phyloP scores from a whole-genome alignment of 2,797 vertebrate species.

The Aotus griseimembra region DNA sequence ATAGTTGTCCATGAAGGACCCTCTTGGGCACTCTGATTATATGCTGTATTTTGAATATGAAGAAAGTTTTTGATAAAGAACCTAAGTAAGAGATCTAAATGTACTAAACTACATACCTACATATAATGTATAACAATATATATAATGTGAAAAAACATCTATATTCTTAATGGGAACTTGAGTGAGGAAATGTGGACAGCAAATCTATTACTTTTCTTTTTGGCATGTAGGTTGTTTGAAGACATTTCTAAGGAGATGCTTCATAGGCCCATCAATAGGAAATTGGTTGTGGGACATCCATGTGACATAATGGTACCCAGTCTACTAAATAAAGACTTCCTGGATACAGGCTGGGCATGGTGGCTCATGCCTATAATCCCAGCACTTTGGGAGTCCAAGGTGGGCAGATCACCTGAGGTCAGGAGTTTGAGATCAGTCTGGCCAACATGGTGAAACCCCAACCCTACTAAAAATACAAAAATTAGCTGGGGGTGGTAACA shows the following conservation, averaged over 20 bases:
- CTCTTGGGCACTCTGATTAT: not conserved
- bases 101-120: not conserved
- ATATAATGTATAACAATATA: not conserved
- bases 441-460: not conserved
- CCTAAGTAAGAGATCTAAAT: not conserved
- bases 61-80: not conserved
- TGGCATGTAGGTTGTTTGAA: not conserved
- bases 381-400: not conserved
- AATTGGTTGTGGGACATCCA: not conserved
- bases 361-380: not conserved
- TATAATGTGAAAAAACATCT: not conserved
- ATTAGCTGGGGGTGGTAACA: not conserved
- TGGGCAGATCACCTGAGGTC: not conserved
- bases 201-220: not conserved
- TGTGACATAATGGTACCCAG: not conserved
- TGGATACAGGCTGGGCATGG: no score
- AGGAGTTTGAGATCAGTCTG: not conserved
- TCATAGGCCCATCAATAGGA: not conserved
- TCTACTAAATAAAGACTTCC: not conserved
- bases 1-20: not conserved
- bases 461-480: not conserved
- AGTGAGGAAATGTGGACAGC: not conserved
- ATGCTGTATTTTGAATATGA: not conserved
- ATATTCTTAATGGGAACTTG: not conserved
- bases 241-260: not conserved